Percentiles rank a stretch among this genome's conserved stretches.
phyloP scores from a whole-genome alignment of 2,888 invertebrate genomes.

The Dicyrtoma fusca region DNA sequence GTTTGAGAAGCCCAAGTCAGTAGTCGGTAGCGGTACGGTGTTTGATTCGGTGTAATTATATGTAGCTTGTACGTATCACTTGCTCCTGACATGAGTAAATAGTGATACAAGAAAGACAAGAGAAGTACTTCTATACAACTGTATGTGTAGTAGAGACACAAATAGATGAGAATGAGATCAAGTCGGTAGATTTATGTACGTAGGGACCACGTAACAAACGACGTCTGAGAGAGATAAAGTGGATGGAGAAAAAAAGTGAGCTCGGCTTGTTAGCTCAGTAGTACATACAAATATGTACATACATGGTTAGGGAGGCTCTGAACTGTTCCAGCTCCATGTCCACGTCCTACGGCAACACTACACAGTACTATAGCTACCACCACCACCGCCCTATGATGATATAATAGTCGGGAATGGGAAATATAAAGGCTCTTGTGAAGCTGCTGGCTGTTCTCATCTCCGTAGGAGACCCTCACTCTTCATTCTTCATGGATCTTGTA shows the following conservation, averaged over 20 bases:
- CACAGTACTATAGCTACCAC: too few species aligned
- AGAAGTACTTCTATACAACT: too few species aligned
- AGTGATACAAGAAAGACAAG: too few species aligned
- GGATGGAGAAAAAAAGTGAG: constrained; percentile 12
- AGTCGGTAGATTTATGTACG: neutral
- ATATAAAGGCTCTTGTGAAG: neutral
- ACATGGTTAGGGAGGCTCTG: constrained; percentile 1
- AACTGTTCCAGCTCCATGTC: too few species aligned
- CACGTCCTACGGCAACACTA: too few species aligned
- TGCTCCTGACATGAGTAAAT: too few species aligned
- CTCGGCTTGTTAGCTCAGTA: neutral
- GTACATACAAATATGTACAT: too few species aligned
- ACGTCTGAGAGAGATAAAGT: neutral
- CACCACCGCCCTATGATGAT: constrained; percentile 9
- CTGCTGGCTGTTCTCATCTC: constrained; percentile 19
- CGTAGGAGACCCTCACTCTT: constrained; percentile 11
- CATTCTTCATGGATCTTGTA: neutral
- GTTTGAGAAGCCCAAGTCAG: too few species aligned
- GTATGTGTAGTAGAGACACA: neutral
- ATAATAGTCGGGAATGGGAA: constrained; percentile 21
- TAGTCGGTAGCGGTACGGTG: too few species aligned
- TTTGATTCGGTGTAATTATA: too few species aligned
- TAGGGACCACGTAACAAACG: constrained; percentile 5
- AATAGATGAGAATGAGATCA: too few species aligned
- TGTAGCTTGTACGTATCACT: too few species aligned